Evolutionary conservation across 2,113 vertebrate genomes (phyloP), one percentile per base, ranked within the genome.

Genomic region (Anguilla japonica): DNA sequence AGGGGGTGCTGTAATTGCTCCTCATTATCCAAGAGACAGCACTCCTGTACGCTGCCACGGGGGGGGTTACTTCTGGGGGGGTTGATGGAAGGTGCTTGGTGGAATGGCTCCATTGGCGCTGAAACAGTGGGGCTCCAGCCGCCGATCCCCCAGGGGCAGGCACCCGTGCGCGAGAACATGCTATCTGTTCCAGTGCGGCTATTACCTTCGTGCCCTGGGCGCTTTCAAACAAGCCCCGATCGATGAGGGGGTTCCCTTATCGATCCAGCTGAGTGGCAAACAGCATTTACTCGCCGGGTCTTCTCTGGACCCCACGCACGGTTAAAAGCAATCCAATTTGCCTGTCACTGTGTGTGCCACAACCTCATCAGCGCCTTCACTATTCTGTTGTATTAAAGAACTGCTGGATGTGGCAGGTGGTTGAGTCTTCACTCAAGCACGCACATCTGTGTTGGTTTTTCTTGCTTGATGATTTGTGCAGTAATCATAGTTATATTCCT

Each of bases 311-410:
- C 9, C 26, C 71, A 34, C n/a, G 2, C 26, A 34, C n/a, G 11
- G 71, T 75, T 75, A 75, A 75, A 75, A 75, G 71, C 20, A 75
- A 75, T 75, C 71, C 71, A 75, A 53, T 75, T 75, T 75, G 71
- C n/a, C 71, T 34, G 60, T 67, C 18, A 26, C 16, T 13, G 2
- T n/a, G 26, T 29, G n/a, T 34, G n/a, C 71, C 71, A 29, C 50
- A 13, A 53, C 71, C 71, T 26, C 26, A 34, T 75, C 8, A 75
- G n/a, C 9, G n/a, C 71, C 71, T 75, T 3, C 9, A 6, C n/a
- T 75, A 75, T 75, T 26, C 71, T 34, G n/a, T 29, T 34, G n/a
- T 1, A 75, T 26, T 9, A 13, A n/a, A 75, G 6, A 75, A 11
- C 9, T 34, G 71, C 11, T 6, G 71, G 71, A 26, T 34, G 11